Base-by-base conservation (phyloP, 1,140 invertebrate species). In the Cydia pomonella region DNA sequence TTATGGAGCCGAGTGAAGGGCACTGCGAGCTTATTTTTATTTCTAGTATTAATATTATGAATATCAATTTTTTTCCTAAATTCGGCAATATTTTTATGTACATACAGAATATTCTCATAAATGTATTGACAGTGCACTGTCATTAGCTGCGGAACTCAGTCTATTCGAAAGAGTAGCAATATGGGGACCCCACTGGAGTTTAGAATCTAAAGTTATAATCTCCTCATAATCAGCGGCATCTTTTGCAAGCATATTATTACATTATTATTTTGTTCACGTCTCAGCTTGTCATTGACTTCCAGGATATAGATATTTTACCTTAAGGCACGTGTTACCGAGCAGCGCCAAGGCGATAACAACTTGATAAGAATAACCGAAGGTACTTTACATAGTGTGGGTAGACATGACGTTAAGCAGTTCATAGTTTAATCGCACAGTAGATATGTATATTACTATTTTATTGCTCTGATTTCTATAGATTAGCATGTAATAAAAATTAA, bases 191-290 rank as follows among this genome's bases (percentile, higher is more conserved):
- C n/a, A n/a, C n/a, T n/a, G n/a, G n/a, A n/a, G n/a, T n/a, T n/a
- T n/a, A n/a, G n/a, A n/a, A n/a, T n/a, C n/a, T n/a, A n/a, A n/a
- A n/a, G n/a, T 10, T 38, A 2, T 38, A 38, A 38, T 38, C 33
- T 38, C 13, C 41, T 44, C 41, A 59, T 59, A 23, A 59, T 23
- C 53, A 23, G 53, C 18, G 53, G 0, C 21, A 23, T 59, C 21
- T 59, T 59, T 53, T 23, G 53, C n/a, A 59, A 59, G 53, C 21
- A 59, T 59, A 18, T 18, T 59, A 59, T 59, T 10, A 21, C n/a
- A 69, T 69, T 33, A 69, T 38, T 10, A 69, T 69, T 69, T 69
- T 33, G 16, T n/a, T 18, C 64, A 69, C 64, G 64, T 69, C 16
- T 6, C 64, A 38, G 7, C 18, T 33, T 69, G 64, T 18, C 64